These are phyloP conservation scores for Argyresthia goedartella DNA, from an alignment of 2,888 invertebrate species.

Conservation along the genomic window DNA sequence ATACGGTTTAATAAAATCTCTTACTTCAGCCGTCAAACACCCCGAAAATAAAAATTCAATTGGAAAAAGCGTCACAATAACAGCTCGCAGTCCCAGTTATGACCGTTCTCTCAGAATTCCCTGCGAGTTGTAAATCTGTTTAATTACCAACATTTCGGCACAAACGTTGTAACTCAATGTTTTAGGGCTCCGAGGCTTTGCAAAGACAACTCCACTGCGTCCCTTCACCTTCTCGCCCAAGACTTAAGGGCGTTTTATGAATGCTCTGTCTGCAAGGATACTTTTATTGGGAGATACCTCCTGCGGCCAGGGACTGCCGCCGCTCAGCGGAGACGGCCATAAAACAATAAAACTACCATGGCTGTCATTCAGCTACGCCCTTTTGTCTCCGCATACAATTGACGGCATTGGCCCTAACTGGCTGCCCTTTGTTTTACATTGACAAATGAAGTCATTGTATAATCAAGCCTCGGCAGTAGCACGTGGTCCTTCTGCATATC, in stretches of 20 bases:
- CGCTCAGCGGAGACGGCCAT: slow-evolving; percentile 21
- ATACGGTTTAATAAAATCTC: too few species aligned
- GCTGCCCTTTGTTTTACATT: slow-evolving; percentile 40
- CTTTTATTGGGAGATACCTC: slow-evolving; percentile 34
- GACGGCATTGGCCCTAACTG: slow-evolving; percentile 43
- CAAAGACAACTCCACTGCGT: background rate
- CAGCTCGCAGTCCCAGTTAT: slow-evolving; percentile 21
- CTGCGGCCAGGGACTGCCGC: slow-evolving; percentile 54
- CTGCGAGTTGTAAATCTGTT: slow-evolving; percentile 59
- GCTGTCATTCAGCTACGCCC: slow-evolving; percentile 44
- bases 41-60: slow-evolving; percentile 24
- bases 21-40: background rate
- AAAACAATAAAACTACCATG: slow-evolving; percentile 59
- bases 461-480: slow-evolving; percentile 16
- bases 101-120: slow-evolving; percentile 38
- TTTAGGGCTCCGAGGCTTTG: slow-evolving; percentile 27
- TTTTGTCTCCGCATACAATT: slow-evolving; percentile 34
- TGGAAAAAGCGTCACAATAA: slow-evolving; percentile 15
- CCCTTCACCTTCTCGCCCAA: background rate
- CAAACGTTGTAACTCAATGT: slow-evolving; percentile 39
- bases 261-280: background rate
- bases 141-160: slow-evolving; percentile 48
- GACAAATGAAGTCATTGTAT: slow-evolving; percentile 53
- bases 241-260: background rate
- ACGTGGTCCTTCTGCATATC: slow-evolving; percentile 2